Conservation (phyloP, 2,888 invertebrate genomes). For the Aplocera efformata region DNA sequence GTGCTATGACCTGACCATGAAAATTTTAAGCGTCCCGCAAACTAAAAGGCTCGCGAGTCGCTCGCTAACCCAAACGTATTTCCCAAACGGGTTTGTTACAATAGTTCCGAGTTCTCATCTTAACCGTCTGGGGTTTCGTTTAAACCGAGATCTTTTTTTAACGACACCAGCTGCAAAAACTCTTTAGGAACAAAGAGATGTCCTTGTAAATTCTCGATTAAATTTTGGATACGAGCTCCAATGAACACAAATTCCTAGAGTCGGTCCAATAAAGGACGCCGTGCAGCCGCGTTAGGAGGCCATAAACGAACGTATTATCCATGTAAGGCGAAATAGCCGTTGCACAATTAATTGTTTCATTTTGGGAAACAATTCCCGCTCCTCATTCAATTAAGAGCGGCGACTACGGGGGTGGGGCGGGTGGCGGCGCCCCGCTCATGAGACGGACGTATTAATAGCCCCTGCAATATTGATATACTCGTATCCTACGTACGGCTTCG, state of each 20-base stretch:
- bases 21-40: constrained; percentile 69
- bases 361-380: constrained; percentile 81
- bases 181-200: constrained; percentile 60
- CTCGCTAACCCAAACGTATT: constrained; percentile 35
- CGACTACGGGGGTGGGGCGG: constrained; percentile 60
- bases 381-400: constrained; percentile 81
- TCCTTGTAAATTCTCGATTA: constrained; percentile 77
- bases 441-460: constrained; percentile 81
- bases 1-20: constrained; percentile 75
- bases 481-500: constrained; percentile 73
- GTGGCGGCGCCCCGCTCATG: constrained; percentile 67
- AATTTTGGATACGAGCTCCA: constrained; percentile 77
- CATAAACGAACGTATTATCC: constrained; percentile 81
- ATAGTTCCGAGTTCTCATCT: constrained; percentile 40
- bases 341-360: constrained; percentile 82
- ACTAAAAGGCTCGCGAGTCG: constrained; percentile 50
- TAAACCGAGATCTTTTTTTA: constrained; percentile 54
- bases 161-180: constrained; percentile 67
- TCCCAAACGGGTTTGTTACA: constrained; percentile 34
- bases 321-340: constrained; percentile 81
- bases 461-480: constrained; percentile 81
- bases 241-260: constrained; percentile 80
- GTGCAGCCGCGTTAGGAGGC: constrained; percentile 80
- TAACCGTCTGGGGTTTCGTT: constrained; percentile 43
- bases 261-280: constrained; percentile 78